Percentiles rank a stretch among this genome's conserved stretches.
Conservation (phyloP, 1,140 invertebrate genomes). For the Tetraneura akinire region DNA sequence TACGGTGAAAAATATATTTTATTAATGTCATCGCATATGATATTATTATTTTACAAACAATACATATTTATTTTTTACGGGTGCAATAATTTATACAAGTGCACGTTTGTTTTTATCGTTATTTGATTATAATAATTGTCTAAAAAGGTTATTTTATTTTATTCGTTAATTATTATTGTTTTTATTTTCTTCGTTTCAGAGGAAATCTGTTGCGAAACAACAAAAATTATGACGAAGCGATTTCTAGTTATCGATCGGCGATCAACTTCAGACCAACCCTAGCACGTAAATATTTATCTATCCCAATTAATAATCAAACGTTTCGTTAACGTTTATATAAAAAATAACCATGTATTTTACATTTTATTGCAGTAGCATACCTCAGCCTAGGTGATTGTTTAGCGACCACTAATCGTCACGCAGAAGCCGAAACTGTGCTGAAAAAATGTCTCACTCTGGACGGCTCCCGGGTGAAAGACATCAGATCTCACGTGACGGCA, state of each 20-base stretch:
- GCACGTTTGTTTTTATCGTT: background rate
- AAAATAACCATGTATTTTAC: background rate
- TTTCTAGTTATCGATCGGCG: constrained; percentile 87
- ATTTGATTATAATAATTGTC: background rate
- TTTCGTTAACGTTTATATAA: background rate
- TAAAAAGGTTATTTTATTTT: no score
- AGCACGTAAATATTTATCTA: constrained; percentile 75
- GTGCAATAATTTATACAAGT: no score
- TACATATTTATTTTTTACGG: no score
- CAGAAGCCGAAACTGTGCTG: constrained; percentile 82
- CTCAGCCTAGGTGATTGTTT: constrained; percentile 89
- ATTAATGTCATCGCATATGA: no score
- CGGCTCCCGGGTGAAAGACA: constrained; percentile 83
- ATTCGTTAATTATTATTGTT: background rate
- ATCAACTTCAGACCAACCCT: constrained; percentile 91
- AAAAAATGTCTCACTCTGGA: constrained; percentile 80
- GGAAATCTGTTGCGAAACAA: constrained; percentile 90
- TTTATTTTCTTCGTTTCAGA: constrained; percentile 66
- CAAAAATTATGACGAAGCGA: constrained; percentile 83
- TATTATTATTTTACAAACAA: no score
- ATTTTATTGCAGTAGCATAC: constrained; percentile 80
- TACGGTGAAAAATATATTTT: no score
- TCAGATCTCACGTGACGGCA: constrained; percentile 83
- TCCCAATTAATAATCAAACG: background rate
- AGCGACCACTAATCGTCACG: constrained; percentile 74